Percentiles rank a stretch among this genome's conserved stretches.
phyloP scores from a whole-genome alignment of 1,140 invertebrate genomes.

The Nephila pilipes region DNA sequence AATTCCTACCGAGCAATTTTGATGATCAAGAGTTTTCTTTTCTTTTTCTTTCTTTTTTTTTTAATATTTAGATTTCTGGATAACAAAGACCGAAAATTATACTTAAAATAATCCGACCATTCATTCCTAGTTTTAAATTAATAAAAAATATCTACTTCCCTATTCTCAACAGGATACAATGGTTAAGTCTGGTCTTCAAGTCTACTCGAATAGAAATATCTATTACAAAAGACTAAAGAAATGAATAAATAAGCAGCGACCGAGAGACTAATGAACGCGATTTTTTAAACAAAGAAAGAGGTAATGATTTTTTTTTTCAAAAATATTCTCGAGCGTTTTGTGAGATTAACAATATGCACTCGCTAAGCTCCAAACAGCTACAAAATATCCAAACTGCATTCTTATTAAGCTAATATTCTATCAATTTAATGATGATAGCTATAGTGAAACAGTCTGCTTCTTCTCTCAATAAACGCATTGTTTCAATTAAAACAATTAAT shows the following conservation, averaged over 20 bases:
- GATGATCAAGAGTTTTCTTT: no score
- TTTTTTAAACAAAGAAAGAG: constrained; percentile 23
- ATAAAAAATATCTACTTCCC: constrained; percentile 18
- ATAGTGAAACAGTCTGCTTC: neutral
- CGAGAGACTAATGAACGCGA: neutral
- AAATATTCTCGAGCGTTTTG: constrained; percentile 59
- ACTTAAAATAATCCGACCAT: constrained; percentile 25
- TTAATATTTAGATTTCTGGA: no score
- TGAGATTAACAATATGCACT: constrained; percentile 58
- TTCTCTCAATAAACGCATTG: neutral
- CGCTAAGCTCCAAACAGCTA: neutral
- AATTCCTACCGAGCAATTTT: no score
- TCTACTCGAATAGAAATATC: constrained; percentile 33
- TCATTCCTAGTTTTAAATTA: constrained; percentile 14
- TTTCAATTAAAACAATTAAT: neutral
- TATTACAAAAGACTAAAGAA: constrained; percentile 60
- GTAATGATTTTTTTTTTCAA: constrained; percentile 73
- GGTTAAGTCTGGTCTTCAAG: constrained; percentile 23
- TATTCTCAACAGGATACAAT: constrained; percentile 13
- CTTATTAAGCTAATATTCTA: constrained; percentile 53
- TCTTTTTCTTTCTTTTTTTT: no score
- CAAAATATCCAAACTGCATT: constrained; percentile 62
- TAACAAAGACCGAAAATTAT: neutral
- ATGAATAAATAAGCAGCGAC: constrained; percentile 60
- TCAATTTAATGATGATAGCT: neutral